Evolutionary conservation across 1,140 invertebrate species (phyloP), one percentile per base, ranked within the genome.

Genomic region (Rhizoglyphus robini): DNA sequence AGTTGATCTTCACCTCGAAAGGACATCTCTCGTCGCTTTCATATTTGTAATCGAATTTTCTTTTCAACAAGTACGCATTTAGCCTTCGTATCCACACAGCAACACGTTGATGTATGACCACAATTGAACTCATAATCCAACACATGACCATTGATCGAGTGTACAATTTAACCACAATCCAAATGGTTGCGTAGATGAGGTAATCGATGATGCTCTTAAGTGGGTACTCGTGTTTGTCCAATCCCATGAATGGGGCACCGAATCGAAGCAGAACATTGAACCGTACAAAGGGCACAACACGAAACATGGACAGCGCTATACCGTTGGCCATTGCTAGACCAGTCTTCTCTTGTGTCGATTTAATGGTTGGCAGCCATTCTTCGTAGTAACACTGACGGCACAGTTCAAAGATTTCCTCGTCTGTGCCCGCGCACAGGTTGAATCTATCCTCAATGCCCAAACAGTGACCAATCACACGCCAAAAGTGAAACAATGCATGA

Each of bases 371-470:
- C 18, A n/a, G 5, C 4, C 25, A 63, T 18, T 59, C 58, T 15
- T 30, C 0, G 11, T 57, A 18, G 20, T 65, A 63, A 2, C 67
- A 58, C 4, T 38, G 46, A 23, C 65, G 18, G 27, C 34, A 41
- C 15, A 60, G 62, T 3, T 70, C 57, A 48, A 70, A 68, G 0
- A 79, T 72, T 31, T 79, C 76, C 23, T 75, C 69, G 36, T 80
- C 70, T 34, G 70, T 74, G 0, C 78, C 80, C 0, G 72, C 69
- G 68, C 81, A 83, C 29, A 83, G 76, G 69, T 84, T 85, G 68
- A 77, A 81, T 81, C 80, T 82, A 70, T 93, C 88, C 67, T 88
- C 81, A n/a, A 91, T 83, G 2, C 90, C 90, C 49, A 92, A 79
- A 69, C 88, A 74, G 70, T 84, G 81, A 1, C 88, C 88, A 34